Percentiles rank a stretch among this genome's conserved stretches.
Conservation (phyloP, 2,113 vertebrate genomes). For the Heterocephalus glaber region DNA sequence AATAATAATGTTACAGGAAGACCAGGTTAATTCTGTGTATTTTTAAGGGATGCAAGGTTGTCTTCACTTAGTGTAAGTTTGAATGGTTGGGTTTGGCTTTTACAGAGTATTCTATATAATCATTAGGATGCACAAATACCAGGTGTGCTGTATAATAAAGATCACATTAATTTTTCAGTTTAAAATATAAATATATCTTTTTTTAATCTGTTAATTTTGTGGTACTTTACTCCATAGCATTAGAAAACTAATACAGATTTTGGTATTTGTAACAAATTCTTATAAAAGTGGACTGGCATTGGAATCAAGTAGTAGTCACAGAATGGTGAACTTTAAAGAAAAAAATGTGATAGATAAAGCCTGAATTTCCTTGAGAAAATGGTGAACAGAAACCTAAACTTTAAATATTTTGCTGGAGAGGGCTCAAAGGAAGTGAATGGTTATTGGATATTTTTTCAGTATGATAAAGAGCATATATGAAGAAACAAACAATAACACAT, state of each 20-base stretch:
- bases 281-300: neutral
- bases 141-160: constrained; percentile 78
- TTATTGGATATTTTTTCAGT: neutral
- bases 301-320: neutral
- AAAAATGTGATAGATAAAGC: neutral
- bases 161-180: constrained; percentile 62
- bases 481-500: neutral
- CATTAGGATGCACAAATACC: constrained; percentile 53
- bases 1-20: neutral
- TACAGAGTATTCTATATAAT: constrained; percentile 52
- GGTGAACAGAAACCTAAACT: neutral
- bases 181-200: neutral
- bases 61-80: constrained; percentile 58
- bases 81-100: constrained; percentile 66
- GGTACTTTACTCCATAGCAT: neutral
- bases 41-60: constrained; percentile 53
- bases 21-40: constrained; percentile 33
- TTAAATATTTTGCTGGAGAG: neutral
- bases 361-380: neutral
- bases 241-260: neutral
- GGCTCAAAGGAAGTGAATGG: neutral
- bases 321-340: neutral
- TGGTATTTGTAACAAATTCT: neutral
- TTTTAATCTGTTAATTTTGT: neutral
- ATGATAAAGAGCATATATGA: neutral